A percentile compares a stretch with the other conserved stretches of the same genome.
phyloP scores from a whole-genome alignment of 2,113 vertebrate genomes.

The Apodemus speciosus region DNA sequence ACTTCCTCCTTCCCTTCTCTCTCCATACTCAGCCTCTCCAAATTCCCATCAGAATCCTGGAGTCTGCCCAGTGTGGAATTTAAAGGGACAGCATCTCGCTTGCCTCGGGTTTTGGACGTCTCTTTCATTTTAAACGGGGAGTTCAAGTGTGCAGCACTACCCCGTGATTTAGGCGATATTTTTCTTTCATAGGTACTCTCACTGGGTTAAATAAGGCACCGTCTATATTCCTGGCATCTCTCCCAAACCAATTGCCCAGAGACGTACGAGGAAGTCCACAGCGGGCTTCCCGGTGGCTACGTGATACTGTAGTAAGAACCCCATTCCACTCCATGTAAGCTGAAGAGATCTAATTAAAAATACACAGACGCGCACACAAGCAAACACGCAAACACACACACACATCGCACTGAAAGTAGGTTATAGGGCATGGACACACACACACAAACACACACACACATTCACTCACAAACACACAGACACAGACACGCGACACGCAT shows the following conservation, averaged over 20 bases:
- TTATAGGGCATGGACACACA: slow-evolving; percentile 61
- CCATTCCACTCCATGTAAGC: slow-evolving; percentile 17
- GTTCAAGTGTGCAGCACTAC: slow-evolving; percentile 75
- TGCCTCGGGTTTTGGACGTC: slow-evolving; percentile 71
- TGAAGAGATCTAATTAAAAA: slow-evolving; percentile 67
- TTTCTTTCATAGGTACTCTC: slow-evolving; percentile 33
- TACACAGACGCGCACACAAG: slow-evolving; percentile 51
- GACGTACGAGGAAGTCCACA: slow-evolving; percentile 51
- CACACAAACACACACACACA: slow-evolving; percentile 30
- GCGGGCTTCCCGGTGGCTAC: slow-evolving; percentile 62
- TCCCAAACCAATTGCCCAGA: slow-evolving; percentile 13
- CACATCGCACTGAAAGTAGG: slow-evolving; percentile 65
- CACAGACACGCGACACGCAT: slow-evolving; percentile 40
- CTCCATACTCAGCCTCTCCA: slow-evolving; percentile 65
- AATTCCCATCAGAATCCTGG: slow-evolving; percentile 71
- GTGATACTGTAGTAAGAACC: slow-evolving; percentile 50
- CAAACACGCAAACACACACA: slow-evolving; percentile 42
- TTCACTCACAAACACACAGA: slow-evolving; percentile 17
- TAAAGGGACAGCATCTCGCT: slow-evolving; percentile 79
- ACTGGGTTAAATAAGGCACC: slow-evolving; percentile 69
- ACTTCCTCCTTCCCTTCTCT: slow-evolving; percentile 39
- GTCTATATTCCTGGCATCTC: background rate
- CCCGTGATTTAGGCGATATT: slow-evolving; percentile 75
- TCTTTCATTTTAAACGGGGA: slow-evolving; percentile 65
- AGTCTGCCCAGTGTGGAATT: slow-evolving; percentile 79